A percentile compares a stretch with the other conserved stretches of the same genome.
These are phyloP conservation scores for Cylindroiulus punctatus DNA, from an alignment of 2,888 invertebrate genomes.

Conservation along the genomic window DNA sequence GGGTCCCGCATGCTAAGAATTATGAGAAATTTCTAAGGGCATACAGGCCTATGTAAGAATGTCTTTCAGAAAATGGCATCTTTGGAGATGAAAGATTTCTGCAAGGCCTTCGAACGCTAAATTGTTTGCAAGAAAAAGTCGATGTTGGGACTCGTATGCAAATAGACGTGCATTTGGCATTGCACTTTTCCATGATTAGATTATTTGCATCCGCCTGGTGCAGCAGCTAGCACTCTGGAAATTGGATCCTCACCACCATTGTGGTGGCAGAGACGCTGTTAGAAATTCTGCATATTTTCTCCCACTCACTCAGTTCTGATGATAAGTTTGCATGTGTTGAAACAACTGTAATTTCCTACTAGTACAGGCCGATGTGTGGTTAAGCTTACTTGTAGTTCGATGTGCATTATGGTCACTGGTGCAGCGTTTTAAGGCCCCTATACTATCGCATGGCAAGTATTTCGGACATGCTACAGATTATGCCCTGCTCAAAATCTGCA, in stretches of 20 bases:
- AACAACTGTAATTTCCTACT: not conserved
- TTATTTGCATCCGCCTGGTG: slow-evolving; percentile 2
- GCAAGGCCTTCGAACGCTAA: not conserved
- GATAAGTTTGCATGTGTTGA: not conserved
- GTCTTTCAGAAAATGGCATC: not conserved
- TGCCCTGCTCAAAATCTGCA: no score
- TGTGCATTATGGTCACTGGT: no score
- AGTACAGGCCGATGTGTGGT: no score
- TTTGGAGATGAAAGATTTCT: not conserved
- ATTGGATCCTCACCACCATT: not conserved
- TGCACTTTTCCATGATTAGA: slow-evolving; percentile 10
- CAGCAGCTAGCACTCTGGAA: not conserved
- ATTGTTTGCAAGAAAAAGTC: not conserved
- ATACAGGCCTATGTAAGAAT: not conserved
- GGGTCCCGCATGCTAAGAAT: no score
- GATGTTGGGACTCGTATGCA: not conserved
- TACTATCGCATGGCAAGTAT: no score
- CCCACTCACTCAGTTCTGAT: not conserved
- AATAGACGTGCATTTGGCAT: slow-evolving; percentile 1
- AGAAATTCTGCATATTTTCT: not conserved
- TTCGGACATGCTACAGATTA: no score
- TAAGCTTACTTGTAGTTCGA: no score
- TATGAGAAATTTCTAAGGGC: no score
- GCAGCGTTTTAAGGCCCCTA: no score
- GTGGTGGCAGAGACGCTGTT: not conserved